Evolutionary conservation across 2,797 vertebrate genomes (phyloP), one percentile per base, ranked within the genome.

Genomic region (Gymnoscopelus braueri): DNA sequence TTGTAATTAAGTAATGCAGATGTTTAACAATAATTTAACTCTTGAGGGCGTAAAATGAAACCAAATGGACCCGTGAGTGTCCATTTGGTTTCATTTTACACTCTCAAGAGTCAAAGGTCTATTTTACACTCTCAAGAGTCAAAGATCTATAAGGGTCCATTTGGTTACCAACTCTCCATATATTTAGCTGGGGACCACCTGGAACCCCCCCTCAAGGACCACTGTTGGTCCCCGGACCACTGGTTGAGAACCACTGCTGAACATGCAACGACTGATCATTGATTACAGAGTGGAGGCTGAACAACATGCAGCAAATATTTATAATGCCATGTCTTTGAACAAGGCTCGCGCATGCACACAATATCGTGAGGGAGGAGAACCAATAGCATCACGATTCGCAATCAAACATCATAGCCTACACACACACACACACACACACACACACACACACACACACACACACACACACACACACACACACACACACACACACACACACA

Each of bases 251-350:
- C 19, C 19, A 19, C 19, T 19, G 19, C 19, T 60, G 75, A 63
- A 65, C 82, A 63, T 19, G 75, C 35, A 62, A 73, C 74, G 83
- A 85, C 84, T 82, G 84, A 73, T 69, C 86, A 85, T 89, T 91
- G 88, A 89, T 86, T 87, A 87, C 82, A 87, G 63, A 74, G 73
- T 19, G 85, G 79, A 77, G 81, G 82, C 87, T 84, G 76, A 88
- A 79, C 83, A 88, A 79, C 83, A 83, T 67, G 70, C 12, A 58
- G 4, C 86, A 88, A 78, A 88, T 87, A 89, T 85, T 87, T 87
- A 19, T 19, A 85, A 89, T 88, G 83, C 39, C 85, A 75, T 67
- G 84, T 84, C 80, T 90, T 87, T 86, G 70, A 88, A 84, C 88
- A 71, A 84, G 65, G 59, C 67, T 78, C 66, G 39, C 39, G 39